Percentiles rank a stretch among this genome's conserved stretches.
Evolutionary conservation across 2,113 vertebrate genomes (phyloP).

Genomic region (Nesoenas mayeri): DNA sequence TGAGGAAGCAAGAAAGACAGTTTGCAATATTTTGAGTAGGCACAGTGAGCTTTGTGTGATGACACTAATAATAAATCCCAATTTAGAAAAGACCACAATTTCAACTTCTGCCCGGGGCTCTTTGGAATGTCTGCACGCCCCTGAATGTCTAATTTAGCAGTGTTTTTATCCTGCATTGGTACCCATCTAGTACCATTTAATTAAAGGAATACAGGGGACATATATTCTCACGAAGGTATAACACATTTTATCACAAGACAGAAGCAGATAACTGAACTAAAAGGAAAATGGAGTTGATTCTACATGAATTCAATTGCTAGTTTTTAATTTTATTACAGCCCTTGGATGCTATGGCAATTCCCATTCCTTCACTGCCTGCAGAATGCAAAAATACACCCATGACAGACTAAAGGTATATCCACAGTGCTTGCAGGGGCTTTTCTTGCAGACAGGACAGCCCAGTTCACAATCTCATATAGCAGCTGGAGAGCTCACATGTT

Average conservation of each 20-base stretch:
- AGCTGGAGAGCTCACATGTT: neutral
- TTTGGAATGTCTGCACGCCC: neutral
- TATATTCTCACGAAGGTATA: neutral
- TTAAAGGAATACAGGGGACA: neutral
- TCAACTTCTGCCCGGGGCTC: neutral
- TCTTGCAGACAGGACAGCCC: neutral
- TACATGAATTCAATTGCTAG: neutral
- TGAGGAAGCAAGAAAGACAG: neutral
- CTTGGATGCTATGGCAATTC: neutral
- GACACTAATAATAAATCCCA: neutral
- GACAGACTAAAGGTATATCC: neutral
- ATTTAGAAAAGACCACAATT: conserved; percentile 8
- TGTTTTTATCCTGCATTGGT: neutral
- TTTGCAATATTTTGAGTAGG: neutral
- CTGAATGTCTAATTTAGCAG: neutral
- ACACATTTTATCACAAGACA: neutral
- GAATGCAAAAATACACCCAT: neutral
- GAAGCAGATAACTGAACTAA: neutral
- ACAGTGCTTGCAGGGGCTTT: neutral
- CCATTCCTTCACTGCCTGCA: neutral
- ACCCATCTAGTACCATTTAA: neutral
- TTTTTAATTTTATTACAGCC: neutral
- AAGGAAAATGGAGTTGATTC: neutral
- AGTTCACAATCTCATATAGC: neutral
- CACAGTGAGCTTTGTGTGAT: neutral